These are phyloP conservation scores for Athalia cordata DNA, from an alignment of 2,888 invertebrate species.

Conservation along the genomic window DNA sequence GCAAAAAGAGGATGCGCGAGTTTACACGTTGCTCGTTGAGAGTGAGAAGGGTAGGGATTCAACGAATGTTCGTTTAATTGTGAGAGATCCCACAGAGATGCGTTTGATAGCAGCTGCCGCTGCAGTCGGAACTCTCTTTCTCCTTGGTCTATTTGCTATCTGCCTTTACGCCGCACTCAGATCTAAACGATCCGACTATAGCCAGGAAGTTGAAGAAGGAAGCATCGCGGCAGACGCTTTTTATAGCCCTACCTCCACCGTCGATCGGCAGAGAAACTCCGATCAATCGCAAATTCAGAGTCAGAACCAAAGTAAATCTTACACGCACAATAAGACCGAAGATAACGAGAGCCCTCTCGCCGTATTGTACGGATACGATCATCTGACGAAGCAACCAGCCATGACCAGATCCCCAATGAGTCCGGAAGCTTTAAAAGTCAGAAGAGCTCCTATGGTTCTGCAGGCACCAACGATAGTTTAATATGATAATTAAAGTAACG, in stretches of 20 bases:
- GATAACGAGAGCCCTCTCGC: slow-evolving; percentile 63
- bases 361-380: slow-evolving; percentile 70
- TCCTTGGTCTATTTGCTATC: slow-evolving; percentile 64
- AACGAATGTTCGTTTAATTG: slow-evolving; percentile 65
- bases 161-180: slow-evolving; percentile 63
- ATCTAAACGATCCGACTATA: slow-evolving; percentile 55
- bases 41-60: slow-evolving; percentile 89
- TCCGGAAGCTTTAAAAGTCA: slow-evolving; percentile 91
- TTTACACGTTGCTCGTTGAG: slow-evolving; percentile 91
- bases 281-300: slow-evolving; percentile 16
- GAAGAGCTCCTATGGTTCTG: slow-evolving; percentile 91
- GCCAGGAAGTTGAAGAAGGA: slow-evolving; percentile 61
- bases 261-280: slow-evolving; percentile 50
- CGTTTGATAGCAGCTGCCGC: slow-evolving; percentile 67
- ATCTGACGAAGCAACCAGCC: slow-evolving; percentile 66
- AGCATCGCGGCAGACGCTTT: slow-evolving; percentile 71
- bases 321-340: slow-evolving; percentile 47
- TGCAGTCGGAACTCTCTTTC: slow-evolving; percentile 64
- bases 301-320: slow-evolving; percentile 15
- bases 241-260: slow-evolving; percentile 57
- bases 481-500: slow-evolving; percentile 52
- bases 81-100: slow-evolving; percentile 68
- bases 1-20: slow-evolving; percentile 86
- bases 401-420: slow-evolving; percentile 73
- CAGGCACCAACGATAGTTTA: slow-evolving; percentile 91